phyloP scores from a whole-genome alignment of 2,797 vertebrate species.

The Lindbergichthys nudifrons region DNA sequence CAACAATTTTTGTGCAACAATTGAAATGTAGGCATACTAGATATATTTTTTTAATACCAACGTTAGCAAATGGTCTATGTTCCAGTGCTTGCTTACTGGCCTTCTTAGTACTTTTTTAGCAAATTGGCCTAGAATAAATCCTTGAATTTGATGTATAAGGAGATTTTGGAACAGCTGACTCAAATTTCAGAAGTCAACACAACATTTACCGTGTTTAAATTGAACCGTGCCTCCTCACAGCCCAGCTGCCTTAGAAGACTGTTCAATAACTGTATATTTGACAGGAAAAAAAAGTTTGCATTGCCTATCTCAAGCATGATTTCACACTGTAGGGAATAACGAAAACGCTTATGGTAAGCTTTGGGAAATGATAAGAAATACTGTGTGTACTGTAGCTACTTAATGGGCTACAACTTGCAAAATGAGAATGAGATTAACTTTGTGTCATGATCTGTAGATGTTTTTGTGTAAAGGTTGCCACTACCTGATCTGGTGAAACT shows the following conservation, averaged over 20 bases:
- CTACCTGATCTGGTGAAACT: neutral
- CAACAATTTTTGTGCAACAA: too few species aligned
- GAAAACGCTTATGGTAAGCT: neutral
- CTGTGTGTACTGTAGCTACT: neutral
- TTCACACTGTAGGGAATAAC: neutral
- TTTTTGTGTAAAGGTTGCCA: conserved; percentile 14
- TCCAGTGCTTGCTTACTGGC: too few species aligned
- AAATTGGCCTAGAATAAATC: too few species aligned
- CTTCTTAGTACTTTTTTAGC: too few species aligned
- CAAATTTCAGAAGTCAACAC: neutral
- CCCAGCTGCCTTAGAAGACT: too few species aligned
- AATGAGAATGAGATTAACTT: conserved; percentile 18
- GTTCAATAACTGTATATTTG: neutral
- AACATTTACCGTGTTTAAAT: neutral
- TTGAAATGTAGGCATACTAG: too few species aligned
- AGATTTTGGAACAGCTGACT: too few species aligned
- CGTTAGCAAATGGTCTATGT: too few species aligned
- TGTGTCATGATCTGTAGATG: conserved; percentile 13
- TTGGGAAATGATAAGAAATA: neutral
- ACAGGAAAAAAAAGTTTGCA: neutral
- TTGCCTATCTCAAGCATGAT: neutral
- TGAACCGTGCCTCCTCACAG: neutral
- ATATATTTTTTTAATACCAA: too few species aligned
- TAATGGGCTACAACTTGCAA: neutral
- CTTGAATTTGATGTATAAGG: too few species aligned